Percentiles rank a stretch among this genome's conserved stretches.
Evolutionary conservation across 2,888 invertebrate genomes (phyloP).

Genomic region (Caenorhabditis japonica): DNA sequence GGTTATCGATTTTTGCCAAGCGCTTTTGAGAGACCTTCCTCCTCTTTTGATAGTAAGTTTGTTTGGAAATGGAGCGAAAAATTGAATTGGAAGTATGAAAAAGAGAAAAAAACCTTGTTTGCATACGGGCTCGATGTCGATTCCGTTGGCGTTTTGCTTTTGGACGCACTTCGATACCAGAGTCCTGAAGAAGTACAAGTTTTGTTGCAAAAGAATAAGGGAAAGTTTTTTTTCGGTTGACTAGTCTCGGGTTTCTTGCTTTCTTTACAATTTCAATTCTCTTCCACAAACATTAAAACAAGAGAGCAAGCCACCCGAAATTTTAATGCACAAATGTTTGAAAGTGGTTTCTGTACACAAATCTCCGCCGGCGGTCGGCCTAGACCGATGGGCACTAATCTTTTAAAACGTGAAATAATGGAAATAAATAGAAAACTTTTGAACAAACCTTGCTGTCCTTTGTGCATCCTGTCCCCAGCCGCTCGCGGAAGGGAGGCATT

Average conservation of each 20-base stretch:
- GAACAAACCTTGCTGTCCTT: constrained; percentile 55
- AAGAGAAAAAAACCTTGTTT: constrained; percentile 34
- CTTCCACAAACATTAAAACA: constrained; percentile 28
- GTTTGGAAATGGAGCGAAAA: no score
- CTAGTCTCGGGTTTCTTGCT: no score
- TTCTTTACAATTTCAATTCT: no score
- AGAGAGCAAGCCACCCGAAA: neutral
- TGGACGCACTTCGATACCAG: constrained; percentile 47
- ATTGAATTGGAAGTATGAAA: neutral
- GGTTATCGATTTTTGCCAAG: constrained; percentile 6
- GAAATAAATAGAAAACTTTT: constrained; percentile 2
- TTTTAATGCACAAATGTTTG: neutral
- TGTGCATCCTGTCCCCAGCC: constrained; percentile 54
- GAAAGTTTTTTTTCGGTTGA: neutral
- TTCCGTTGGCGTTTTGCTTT: constrained; percentile 38
- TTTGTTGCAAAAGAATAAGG: neutral
- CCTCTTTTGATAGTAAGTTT: no score
- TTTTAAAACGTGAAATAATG: neutral
- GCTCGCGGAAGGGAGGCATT: constrained; percentile 56
- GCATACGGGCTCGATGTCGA: constrained; percentile 35
- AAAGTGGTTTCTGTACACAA: constrained; percentile 23
- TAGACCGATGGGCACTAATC: constrained; percentile 16
- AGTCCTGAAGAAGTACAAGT: constrained; percentile 37
- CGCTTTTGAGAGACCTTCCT: no score
- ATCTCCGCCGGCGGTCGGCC: neutral